Conservation (phyloP, 2,113 vertebrate genomes). For the Prunella himalayana region DNA sequence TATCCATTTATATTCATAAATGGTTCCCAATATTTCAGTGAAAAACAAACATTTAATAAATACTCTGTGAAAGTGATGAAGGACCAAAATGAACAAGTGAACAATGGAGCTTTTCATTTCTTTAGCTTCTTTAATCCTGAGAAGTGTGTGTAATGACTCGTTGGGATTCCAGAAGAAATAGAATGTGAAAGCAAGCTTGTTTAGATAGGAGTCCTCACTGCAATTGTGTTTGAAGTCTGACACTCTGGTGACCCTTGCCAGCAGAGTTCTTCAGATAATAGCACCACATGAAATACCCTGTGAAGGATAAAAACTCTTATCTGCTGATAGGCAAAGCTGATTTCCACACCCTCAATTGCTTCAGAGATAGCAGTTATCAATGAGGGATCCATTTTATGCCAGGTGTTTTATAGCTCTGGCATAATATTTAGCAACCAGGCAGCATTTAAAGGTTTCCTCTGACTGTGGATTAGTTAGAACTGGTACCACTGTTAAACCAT, state of each 20-base stretch:
- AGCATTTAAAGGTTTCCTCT: neutral
- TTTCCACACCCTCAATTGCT: neutral
- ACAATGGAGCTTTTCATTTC: neutral
- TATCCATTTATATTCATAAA: neutral
- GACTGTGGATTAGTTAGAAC: neutral
- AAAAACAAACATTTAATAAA: neutral
- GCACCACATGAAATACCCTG: neutral
- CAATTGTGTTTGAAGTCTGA: neutral
- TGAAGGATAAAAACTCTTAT: neutral
- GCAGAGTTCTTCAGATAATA: neutral
- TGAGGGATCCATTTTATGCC: neutral
- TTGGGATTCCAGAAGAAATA: neutral
- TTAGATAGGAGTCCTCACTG: neutral
- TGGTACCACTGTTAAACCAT: neutral
- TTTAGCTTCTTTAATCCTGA: neutral
- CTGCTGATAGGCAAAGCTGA: neutral
- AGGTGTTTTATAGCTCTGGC: neutral
- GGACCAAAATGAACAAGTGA: neutral
- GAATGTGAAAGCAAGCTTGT: neutral
- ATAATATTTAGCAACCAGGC: neutral
- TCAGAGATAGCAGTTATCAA: neutral
- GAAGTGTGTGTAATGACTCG: neutral
- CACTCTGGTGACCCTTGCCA: neutral
- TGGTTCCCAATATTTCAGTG: neutral
- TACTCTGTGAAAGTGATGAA: neutral